A percentile compares a stretch with the other conserved stretches of the same genome.
These are phyloP conservation scores for Toxotes lorentzi DNA, from an alignment of 2,797 vertebrate species.

Conservation along the genomic window DNA sequence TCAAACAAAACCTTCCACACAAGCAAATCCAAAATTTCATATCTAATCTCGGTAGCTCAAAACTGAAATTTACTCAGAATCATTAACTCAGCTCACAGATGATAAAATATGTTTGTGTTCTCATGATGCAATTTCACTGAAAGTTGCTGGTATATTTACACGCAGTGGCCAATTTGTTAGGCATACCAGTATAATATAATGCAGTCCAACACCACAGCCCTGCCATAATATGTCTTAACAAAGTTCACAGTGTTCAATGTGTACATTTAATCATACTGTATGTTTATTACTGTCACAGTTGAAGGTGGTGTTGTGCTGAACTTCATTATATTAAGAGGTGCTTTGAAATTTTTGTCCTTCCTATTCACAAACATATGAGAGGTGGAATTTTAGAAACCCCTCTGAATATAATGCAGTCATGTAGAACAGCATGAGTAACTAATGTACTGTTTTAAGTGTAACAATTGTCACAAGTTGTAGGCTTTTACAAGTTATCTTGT, in stretches of 20 bases:
- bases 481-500: neutral
- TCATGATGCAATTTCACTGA: too few species aligned
- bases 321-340: neutral
- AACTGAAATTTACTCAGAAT: neutral
- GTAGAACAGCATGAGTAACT: too few species aligned
- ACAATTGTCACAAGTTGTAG: neutral
- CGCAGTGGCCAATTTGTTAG: too few species aligned
- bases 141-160: too few species aligned
- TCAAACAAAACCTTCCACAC: too few species aligned
- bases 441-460: neutral
- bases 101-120: too few species aligned
- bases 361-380: neutral
- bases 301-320: neutral
- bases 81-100: neutral
- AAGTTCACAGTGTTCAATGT: neutral
- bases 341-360: neutral
- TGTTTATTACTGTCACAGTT: neutral
- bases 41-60: too few species aligned
- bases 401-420: neutral
- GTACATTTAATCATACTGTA: neutral
- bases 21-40: neutral
- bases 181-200: too few species aligned
- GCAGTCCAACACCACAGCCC: neutral
- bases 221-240: neutral
- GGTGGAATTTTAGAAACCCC: neutral